These are phyloP conservation scores for Schizopygopsis pylzovi DNA, from an alignment of 2,797 vertebrate species.

Conservation along the genomic window DNA sequence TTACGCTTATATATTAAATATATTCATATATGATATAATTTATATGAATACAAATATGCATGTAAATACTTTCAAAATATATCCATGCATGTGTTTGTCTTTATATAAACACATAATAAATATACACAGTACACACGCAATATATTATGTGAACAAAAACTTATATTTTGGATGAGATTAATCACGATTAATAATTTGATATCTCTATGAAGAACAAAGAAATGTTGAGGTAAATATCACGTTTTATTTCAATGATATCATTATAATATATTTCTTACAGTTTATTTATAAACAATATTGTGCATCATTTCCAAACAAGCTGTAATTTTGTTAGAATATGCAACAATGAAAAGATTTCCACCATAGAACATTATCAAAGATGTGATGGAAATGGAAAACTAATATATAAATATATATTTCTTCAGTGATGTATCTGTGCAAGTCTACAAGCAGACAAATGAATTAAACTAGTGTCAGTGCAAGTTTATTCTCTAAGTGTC, in stretches of 20 bases:
- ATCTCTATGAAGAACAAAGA: neutral
- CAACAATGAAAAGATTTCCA: neutral
- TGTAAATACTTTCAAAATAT: no score
- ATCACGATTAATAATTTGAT: no score
- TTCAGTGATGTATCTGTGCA: neutral
- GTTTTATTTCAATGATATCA: neutral
- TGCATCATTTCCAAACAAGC: neutral
- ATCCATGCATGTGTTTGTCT: no score
- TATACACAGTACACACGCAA: no score
- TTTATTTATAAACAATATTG: neutral
- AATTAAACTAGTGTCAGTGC: neutral
- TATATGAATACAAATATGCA: no score
- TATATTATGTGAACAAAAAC: no score
- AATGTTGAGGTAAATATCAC: neutral
- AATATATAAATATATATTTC: no score
- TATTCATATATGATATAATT: no score
- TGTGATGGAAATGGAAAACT: neutral
- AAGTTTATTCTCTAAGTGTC: neutral
- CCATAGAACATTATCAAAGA: neutral
- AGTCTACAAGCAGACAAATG: neutral
- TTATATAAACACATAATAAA: no score
- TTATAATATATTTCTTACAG: neutral
- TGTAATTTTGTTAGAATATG: neutral
- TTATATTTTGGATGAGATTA: no score
- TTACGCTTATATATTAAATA: no score